phyloP scores from a whole-genome alignment of 53 echinoderm and acorn worm genomes.

The Zoroaster sp. region DNA sequence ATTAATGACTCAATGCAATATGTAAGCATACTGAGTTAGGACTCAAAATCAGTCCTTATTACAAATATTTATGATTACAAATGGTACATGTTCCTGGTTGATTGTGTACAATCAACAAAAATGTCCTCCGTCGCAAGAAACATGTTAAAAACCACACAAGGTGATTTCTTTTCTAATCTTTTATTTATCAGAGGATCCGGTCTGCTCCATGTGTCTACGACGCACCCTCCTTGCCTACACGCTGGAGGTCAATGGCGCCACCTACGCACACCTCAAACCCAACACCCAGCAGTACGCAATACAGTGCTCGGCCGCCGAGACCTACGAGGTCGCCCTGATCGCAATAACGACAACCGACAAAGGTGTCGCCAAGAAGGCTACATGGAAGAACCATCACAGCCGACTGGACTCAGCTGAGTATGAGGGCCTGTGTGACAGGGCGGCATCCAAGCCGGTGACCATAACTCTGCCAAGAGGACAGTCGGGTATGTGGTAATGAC shows the following conservation, averaged over 20 bases:
- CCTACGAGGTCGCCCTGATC: slow-evolving; percentile 45
- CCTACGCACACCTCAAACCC: slow-evolving; percentile 53
- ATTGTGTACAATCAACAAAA: no score
- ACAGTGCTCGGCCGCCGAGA: slow-evolving; percentile 42
- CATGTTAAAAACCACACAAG: no score
- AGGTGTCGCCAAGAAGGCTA: slow-evolving; percentile 17
- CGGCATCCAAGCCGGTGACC: slow-evolving; percentile 14
- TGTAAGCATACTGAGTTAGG: no score
- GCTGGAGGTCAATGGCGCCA: slow-evolving; percentile 60
- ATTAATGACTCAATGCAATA: no score
- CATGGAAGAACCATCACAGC: background rate
- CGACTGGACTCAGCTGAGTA: slow-evolving; percentile 7
- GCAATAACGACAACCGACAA: slow-evolving; percentile 66
- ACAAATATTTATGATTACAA: no score
- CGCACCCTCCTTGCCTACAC: slow-evolving; percentile 71
- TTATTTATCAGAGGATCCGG: slow-evolving; percentile 19
- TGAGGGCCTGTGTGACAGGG: slow-evolving; percentile 42
- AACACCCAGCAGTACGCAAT: slow-evolving; percentile 62
- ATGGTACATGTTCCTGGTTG: no score
- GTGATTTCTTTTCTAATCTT: no score
- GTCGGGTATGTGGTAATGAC: slow-evolving; percentile 23
- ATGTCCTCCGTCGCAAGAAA: no score
- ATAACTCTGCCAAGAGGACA: slow-evolving; percentile 69
- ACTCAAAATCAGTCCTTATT: no score
- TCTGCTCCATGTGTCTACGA: slow-evolving; percentile 19